A percentile compares a stretch with the other conserved stretches of the same genome.
Evolutionary conservation across 2,888 invertebrate species (phyloP).

Genomic region (Diarsia mendica): DNA sequence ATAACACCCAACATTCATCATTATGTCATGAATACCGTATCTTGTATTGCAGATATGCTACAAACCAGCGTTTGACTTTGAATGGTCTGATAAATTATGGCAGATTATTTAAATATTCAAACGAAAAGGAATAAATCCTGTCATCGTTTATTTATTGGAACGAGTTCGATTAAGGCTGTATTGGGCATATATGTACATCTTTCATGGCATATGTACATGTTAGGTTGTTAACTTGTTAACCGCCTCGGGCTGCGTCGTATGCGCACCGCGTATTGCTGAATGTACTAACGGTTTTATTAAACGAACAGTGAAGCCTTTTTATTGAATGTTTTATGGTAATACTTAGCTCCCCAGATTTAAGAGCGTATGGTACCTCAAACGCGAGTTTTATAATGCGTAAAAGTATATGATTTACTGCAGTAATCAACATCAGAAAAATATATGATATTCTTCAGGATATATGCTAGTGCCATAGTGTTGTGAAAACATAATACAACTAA

Average conservation of each 20-base stretch:
- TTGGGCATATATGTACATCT: neutral
- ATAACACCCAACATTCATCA: constrained; percentile 22
- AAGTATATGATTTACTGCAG: too few relatives aligned
- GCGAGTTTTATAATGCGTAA: too few relatives aligned
- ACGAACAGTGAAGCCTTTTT: constrained; percentile 8
- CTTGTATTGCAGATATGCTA: constrained; percentile 18
- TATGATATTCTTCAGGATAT: too few relatives aligned
- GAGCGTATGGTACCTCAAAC: too few relatives aligned
- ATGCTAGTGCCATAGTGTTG: too few relatives aligned
- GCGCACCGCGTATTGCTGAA: constrained; percentile 23
- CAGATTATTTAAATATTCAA: constrained; percentile 9
- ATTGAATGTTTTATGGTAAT: neutral
- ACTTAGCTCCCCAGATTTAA: too few relatives aligned
- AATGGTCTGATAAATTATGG: neutral
- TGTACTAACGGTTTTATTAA: constrained; percentile 48
- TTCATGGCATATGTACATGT: neutral
- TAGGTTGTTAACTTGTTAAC: neutral
- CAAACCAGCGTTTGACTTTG: neutral
- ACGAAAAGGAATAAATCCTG: constrained; percentile 9
- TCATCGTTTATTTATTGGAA: neutral
- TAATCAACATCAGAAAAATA: too few relatives aligned
- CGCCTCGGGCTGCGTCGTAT: constrained; percentile 12
- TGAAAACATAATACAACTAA: too few relatives aligned
- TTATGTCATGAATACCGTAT: constrained; percentile 44
- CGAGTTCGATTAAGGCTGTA: constrained; percentile 14